These are phyloP conservation scores for Apodemia zela DNA, from an alignment of 2,888 invertebrate species.

Conservation along the genomic window DNA sequence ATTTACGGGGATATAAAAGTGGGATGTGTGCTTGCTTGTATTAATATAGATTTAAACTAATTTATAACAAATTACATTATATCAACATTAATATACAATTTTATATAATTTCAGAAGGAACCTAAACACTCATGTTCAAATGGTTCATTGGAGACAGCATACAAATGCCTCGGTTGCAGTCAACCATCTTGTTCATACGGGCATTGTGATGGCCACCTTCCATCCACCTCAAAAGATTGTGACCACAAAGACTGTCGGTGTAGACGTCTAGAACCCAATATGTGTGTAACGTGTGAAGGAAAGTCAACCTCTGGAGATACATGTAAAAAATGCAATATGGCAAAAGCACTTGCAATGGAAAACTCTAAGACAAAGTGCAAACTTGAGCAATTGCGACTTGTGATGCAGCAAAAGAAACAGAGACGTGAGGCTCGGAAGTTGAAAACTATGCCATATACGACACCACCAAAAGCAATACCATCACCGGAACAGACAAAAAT, in stretches of 20 bases:
- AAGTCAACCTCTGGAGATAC: constrained; percentile 40
- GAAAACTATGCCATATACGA: constrained; percentile 83
- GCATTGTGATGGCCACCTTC: constrained; percentile 58
- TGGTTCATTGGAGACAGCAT: constrained; percentile 42
- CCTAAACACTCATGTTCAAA: constrained; percentile 53
- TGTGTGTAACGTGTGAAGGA: constrained; percentile 45
- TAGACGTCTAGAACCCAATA: constrained; percentile 41
- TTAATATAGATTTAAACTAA: too few relatives aligned
- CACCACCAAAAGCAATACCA: constrained; percentile 87
- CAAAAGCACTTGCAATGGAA: constrained; percentile 81
- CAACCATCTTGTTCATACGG: constrained; percentile 56
- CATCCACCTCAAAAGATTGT: constrained; percentile 41
- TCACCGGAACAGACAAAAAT: constrained; percentile 93
- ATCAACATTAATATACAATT: neutral
- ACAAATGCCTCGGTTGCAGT: constrained; percentile 53
- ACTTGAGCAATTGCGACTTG: constrained; percentile 91
- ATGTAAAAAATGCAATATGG: constrained; percentile 72
- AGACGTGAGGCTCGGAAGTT: constrained; percentile 88
- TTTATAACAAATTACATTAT: too few relatives aligned
- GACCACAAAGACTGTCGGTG: constrained; percentile 45
- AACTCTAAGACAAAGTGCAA: constrained; percentile 91
- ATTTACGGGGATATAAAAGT: too few relatives aligned
- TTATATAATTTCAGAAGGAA: constrained; percentile 39
- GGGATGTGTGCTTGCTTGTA: too few relatives aligned
- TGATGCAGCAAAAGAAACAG: constrained; percentile 94